Percentiles rank a stretch among this genome's conserved stretches.
phyloP scores from a whole-genome alignment of 2,113 vertebrate species.

The Brachirus orientalis region DNA sequence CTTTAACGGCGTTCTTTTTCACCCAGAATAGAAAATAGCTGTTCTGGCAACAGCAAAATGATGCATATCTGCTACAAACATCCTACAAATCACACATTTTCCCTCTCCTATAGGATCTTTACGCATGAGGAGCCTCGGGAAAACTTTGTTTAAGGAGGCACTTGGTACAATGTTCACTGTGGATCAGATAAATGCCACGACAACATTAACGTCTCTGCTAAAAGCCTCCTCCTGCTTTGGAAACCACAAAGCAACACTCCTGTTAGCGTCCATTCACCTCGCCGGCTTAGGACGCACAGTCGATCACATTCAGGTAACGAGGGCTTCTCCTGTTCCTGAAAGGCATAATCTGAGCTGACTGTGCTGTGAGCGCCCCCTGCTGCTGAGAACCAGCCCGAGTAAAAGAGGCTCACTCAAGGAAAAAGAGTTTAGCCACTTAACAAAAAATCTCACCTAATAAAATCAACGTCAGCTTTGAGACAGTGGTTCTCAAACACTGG shows the following conservation, averaged over 20 bases:
- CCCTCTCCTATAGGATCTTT: constrained; percentile 42
- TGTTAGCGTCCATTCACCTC: constrained; percentile 87
- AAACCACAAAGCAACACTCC: constrained; percentile 89
- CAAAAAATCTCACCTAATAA: no score
- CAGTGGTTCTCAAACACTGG: no score
- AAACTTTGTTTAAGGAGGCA: constrained; percentile 81
- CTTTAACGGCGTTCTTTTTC: no score
- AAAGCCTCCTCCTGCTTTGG: constrained; percentile 88
- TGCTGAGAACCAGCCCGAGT: no score
- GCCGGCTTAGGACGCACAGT: constrained; percentile 81
- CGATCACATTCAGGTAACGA: constrained; percentile 83
- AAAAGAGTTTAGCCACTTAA: no score
- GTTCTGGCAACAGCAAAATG: no score
- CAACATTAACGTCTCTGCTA: constrained; percentile 75
- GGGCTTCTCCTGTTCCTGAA: background rate
- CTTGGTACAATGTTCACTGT: constrained; percentile 71
- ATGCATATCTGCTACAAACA: no score
- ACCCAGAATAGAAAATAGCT: no score
- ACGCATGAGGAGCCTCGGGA: constrained; percentile 53
- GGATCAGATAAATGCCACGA: constrained; percentile 57
- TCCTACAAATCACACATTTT: background rate
- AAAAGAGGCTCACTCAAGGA: no score
- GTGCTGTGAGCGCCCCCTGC: no score
- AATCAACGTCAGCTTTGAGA: no score
- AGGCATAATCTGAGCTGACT: no score